Conservation (phyloP, 2,113 vertebrate species). For the Phaethon lepturus region DNA sequence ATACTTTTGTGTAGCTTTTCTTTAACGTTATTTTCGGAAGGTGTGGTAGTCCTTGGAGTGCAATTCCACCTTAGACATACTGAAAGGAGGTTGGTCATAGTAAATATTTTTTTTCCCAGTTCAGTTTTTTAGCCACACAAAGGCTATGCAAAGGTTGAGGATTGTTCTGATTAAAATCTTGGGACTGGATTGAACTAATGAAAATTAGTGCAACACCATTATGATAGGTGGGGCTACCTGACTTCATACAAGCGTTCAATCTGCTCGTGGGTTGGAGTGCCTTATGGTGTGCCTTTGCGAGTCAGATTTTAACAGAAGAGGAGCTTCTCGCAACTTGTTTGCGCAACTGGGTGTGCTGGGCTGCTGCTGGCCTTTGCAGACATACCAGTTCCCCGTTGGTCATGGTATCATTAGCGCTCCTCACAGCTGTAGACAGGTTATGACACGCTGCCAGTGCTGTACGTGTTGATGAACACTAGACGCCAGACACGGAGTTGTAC, state of each 20-base stretch:
- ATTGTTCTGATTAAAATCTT: neutral
- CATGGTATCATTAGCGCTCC: neutral
- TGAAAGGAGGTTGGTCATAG: neutral
- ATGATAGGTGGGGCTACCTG: fast-evolving
- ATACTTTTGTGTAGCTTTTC: neutral
- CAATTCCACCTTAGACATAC: neutral
- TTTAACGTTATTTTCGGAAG: neutral
- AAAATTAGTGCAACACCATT: neutral
- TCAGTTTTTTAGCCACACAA: neutral
- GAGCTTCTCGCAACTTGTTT: neutral
- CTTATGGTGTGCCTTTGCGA: neutral
- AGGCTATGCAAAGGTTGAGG: neutral
- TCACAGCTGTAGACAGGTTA: neutral
- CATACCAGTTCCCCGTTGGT: neutral
- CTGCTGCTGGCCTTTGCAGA: neutral
- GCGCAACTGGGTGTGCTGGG: neutral
- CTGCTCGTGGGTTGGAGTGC: neutral
- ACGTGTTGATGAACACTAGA: neutral
- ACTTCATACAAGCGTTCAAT: neutral
- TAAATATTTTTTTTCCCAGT: neutral
- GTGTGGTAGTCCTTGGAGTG: neutral
- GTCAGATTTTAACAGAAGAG: neutral
- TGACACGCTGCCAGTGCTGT: neutral
- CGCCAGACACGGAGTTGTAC: neutral
- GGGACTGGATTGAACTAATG: neutral